Base-by-base conservation (phyloP, 2,888 invertebrate species). In the Neoitamus cyanurus region DNA sequence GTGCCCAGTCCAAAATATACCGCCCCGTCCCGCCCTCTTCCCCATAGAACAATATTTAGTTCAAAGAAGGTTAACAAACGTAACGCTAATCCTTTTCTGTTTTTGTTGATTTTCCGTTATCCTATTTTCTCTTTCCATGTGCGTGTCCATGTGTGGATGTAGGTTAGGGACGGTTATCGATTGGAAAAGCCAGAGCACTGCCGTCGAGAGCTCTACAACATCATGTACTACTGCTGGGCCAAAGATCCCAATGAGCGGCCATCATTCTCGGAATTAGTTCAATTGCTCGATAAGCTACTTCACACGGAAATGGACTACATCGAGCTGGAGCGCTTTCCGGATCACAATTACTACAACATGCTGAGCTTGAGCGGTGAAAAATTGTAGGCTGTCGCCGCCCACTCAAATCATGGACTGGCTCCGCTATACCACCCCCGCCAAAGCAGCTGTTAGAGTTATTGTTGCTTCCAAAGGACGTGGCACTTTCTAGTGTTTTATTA, bases 211-310 rank as follows among this genome's bases (percentile, higher is more conserved):
- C 93, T 98, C 0, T 98, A 97, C 92, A 97, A 97, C 88, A 96
- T 98, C 83, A 98, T 98, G 98, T 97, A 96, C 90, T 97, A 97
- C 90, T 98, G 98, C 90, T 98, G 98, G 98, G 96, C 97, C 86
- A 95, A 95, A 13, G 95, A 96, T 88, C 94, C 97, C 0, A 94
- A 94, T n/a, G 93, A 95, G 86, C 92, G 98, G 85, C 98, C 98
- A 0, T 94, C 95, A 73, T 98, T 98, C 91, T 92, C 93, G 0
- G 97, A 98, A 90, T 94, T 97, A 25, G 95, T 96, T 2, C 93
- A 94, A 83, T 93, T 97, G 90, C 92, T 98, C 78, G 97, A 97
- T 90, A 95, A 95, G 86, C 92, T 98, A 20, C 92, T 98, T 83
- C 94, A 97, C 88, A 96, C 96, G 70, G 97, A 98, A 91, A 97